Base-by-base conservation (phyloP, 2,888 invertebrate species). In the Limenitis camilla region DNA sequence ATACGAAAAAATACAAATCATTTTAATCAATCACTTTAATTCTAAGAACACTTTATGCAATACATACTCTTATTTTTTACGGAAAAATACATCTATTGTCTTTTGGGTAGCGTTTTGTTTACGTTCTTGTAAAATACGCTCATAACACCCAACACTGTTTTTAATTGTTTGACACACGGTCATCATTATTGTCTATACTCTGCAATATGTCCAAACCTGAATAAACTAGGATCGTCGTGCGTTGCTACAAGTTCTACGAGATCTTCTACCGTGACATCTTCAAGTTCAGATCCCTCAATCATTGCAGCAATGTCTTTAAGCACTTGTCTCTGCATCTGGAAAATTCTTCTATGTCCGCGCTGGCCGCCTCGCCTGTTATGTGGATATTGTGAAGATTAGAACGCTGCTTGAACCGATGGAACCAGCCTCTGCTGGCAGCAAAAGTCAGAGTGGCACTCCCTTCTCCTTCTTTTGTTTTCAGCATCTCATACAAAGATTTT, bases 381-480 rank as follows among this genome's bases (percentile, higher is more conserved):
- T 42, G 40, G 29, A 63, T 55, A 40, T 48, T 62, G 41, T 61
- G 59, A 27, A 51, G 47, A 50, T 62, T 59, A 51, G 47, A 57
- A 8, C 63, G 57, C 38, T 41, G 51, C 49, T 62, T 63, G 39
- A 64, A 63, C n/a, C 11, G 27, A 28, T 29, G n/a, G 29, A 46
- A 46, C 63, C 61, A 62, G 32, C 62, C 56, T 29, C 53, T 58
- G 49, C 61, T 65, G 44, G 58, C 60, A 47, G 43, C 40, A 52
- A 52, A 55, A 55, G 49, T 28, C n/a, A 29, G 38, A 39, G 31
- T 29, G 29, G 40, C 8, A 41, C 36, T 49, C 38, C 43, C 42
- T 53, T 43, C 35, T 5, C 35, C 35, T 35, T 35, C 35, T 35
- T 35, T 5, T 10, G 9, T 9, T 8, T 35, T 35, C 9, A 35